Percentiles rank a stretch among this genome's conserved stretches.
These are phyloP conservation scores for Dioctria rufipes DNA, from an alignment of 2,888 invertebrate genomes.

Conservation along the genomic window DNA sequence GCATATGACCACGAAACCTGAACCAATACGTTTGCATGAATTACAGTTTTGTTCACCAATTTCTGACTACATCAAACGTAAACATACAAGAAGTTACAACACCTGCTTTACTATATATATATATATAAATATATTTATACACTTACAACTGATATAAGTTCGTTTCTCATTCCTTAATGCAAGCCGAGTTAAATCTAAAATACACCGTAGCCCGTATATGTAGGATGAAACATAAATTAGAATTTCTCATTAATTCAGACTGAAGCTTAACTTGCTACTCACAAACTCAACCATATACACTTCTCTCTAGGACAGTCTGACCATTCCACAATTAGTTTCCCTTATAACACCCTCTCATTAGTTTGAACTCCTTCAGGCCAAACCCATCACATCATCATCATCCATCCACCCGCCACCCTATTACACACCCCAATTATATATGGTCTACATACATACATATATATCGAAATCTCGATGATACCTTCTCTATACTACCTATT, in stretches of 20 bases:
- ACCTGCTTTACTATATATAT: slow-evolving; percentile 8
- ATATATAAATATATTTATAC: too few relatives aligned
- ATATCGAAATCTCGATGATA: slow-evolving; percentile 17
- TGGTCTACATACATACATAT: too few relatives aligned
- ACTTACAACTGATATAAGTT: not conserved
- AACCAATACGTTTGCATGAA: slow-evolving; percentile 57
- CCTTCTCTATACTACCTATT: slow-evolving; percentile 1
- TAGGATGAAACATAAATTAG: slow-evolving; percentile 60
- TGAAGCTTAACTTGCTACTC: slow-evolving; percentile 59
- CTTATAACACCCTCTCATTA: slow-evolving; percentile 60
- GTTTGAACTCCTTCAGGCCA: slow-evolving; percentile 54
- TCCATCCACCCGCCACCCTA: slow-evolving; percentile 19
- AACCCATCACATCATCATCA: not conserved
- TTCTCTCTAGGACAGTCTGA: slow-evolving; percentile 58
- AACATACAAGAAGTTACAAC: slow-evolving; percentile 52
- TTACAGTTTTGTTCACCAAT: slow-evolving; percentile 46
- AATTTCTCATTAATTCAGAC: slow-evolving; percentile 60
- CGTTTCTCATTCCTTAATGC: not conserved
- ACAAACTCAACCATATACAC: slow-evolving; percentile 57
- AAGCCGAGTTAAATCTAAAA: slow-evolving; percentile 35
- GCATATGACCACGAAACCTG: slow-evolving; percentile 56
- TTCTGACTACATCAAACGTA: slow-evolving; percentile 52
- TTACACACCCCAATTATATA: not conserved
- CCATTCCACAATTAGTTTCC: slow-evolving; percentile 59
- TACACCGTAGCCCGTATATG: slow-evolving; percentile 35